Percentiles rank a stretch among this genome's conserved stretches.
These are phyloP conservation scores for Hippopotamyrus pictus DNA, from an alignment of 2,797 vertebrate species.

Conservation along the genomic window DNA sequence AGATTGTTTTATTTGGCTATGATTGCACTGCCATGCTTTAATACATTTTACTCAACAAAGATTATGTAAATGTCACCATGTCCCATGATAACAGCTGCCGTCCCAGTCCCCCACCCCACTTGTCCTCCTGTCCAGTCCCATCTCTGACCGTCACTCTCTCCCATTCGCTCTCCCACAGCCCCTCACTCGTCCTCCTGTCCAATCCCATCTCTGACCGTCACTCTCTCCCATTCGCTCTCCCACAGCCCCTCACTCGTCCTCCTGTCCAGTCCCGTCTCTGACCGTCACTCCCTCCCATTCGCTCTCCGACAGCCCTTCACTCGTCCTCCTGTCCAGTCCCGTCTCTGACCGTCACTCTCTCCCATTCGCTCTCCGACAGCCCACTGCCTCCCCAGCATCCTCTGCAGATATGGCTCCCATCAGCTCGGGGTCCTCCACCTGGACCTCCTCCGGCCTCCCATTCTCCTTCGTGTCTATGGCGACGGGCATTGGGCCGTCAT, in stretches of 20 bases:
- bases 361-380: constrained; percentile 56
- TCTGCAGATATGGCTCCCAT: constrained; percentile 97
- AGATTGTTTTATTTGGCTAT: background rate
- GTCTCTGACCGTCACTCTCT: background rate
- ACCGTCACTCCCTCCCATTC: background rate
- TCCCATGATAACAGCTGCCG: background rate
- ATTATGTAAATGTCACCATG: background rate
- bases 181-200: constrained; percentile 30
- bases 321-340: background rate
- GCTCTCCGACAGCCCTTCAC: constrained; percentile 62
- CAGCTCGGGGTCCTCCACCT: constrained; percentile 93
- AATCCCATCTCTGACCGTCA: background rate
- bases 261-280: background rate
- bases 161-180: constrained; percentile 60
- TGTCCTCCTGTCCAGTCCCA: background rate
- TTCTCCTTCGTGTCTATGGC: constrained; percentile 97
- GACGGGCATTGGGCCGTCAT: constrained; percentile 88
- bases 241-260: background rate
- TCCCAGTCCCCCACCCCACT: background rate
- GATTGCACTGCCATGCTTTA: background rate
- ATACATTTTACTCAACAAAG: background rate
- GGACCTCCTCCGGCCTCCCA: constrained; percentile 90
- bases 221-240: constrained; percentile 25
- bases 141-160: background rate
- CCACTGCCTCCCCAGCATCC: constrained; percentile 86